Conservation (phyloP, 2,888 invertebrate species). For the Malacosoma neustria region DNA sequence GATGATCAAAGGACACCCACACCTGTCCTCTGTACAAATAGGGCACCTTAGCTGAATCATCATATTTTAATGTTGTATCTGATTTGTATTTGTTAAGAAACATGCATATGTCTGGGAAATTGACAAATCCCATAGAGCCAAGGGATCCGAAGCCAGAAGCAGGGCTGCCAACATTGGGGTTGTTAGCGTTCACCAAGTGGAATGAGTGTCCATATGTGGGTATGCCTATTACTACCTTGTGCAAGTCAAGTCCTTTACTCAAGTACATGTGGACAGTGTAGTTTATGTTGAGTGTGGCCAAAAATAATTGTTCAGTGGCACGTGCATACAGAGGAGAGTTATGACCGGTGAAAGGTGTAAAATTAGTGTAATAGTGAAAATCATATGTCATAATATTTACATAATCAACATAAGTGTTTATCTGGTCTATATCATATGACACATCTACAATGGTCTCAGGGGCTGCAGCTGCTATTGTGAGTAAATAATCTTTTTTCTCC, state of each 20-base stretch:
- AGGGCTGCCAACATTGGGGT: constrained; percentile 81
- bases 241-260: constrained; percentile 81
- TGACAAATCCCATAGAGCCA: constrained; percentile 81
- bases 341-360: constrained; percentile 87
- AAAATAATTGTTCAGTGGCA: constrained; percentile 75
- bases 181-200: constrained; percentile 78
- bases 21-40: constrained; percentile 81
- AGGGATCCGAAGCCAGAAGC: constrained; percentile 80
- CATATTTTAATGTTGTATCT: constrained; percentile 72
- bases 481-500: constrained; percentile 73
- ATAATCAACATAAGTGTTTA: constrained; percentile 88
- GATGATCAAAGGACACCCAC: constrained; percentile 90
- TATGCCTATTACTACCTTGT: constrained; percentile 88
- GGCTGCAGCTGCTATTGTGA: constrained; percentile 88
- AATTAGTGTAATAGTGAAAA: constrained; percentile 85
- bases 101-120: constrained; percentile 80
- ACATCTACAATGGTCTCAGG: constrained; percentile 82
- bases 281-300: constrained; percentile 85
- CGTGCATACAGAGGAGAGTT: constrained; percentile 86
- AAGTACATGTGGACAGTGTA: constrained; percentile 87
- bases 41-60: constrained; percentile 82
- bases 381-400: constrained; percentile 95
- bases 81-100: constrained; percentile 71
- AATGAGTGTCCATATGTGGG: constrained; percentile 92
- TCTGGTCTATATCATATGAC: constrained; percentile 85